Conservation (phyloP, 2,888 invertebrate genomes). For the Drosophila histrio region DNA sequence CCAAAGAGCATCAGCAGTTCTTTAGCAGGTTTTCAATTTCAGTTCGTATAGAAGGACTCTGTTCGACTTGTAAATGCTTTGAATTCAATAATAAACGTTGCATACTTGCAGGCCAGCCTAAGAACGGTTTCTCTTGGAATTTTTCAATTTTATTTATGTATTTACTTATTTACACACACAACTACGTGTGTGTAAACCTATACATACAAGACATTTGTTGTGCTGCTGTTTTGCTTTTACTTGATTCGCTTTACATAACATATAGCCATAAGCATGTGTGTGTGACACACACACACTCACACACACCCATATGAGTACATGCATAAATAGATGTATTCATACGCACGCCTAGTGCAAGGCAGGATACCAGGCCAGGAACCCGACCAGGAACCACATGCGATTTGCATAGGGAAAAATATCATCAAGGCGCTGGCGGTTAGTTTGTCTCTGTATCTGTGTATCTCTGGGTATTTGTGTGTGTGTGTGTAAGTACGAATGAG, state of each 20-base stretch:
- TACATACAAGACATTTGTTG: constrained; percentile 34
- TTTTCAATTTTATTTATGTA: constrained; percentile 64
- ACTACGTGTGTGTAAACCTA: not conserved
- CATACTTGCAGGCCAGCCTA: constrained; percentile 36
- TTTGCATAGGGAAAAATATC: constrained; percentile 73
- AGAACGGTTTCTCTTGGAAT: constrained; percentile 52
- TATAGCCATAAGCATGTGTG: constrained; percentile 9
- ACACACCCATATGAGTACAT: constrained; percentile 12
- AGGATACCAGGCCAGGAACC: constrained; percentile 43
- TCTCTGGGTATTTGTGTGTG: constrained; percentile 3
- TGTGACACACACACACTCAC: not conserved
- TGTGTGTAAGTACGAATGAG: constrained; percentile 56
- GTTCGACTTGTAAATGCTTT: constrained; percentile 19
- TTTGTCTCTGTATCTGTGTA: constrained; percentile 23
- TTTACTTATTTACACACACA: constrained; percentile 34
- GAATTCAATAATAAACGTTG: constrained; percentile 60
- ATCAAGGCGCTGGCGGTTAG: constrained; percentile 59
- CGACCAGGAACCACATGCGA: constrained; percentile 62
- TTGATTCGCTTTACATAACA: constrained; percentile 55
- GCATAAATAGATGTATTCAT: constrained; percentile 63
- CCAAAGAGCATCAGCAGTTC: constrained; percentile 4
- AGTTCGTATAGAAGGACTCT: not conserved
- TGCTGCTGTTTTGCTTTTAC: constrained; percentile 35
- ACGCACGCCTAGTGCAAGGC: constrained; percentile 63
- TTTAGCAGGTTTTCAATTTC: constrained; percentile 7